These are phyloP conservation scores for Lycorma delicatula DNA, from an alignment of 1,140 invertebrate species.

Conservation along the genomic window DNA sequence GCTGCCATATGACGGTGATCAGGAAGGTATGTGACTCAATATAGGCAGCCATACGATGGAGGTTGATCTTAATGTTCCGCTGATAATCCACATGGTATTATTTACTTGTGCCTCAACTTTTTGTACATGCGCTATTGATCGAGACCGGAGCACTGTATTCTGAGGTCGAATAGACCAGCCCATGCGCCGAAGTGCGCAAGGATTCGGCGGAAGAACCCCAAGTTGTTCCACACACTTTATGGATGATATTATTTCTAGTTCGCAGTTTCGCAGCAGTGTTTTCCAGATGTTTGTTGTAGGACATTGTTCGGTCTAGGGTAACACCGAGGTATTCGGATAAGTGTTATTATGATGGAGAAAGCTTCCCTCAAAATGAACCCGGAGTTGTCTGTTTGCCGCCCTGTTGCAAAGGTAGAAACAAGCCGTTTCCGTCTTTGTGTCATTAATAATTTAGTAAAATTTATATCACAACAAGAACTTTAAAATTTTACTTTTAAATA, in stretches of 20 bases:
- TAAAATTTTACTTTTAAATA: too few species aligned
- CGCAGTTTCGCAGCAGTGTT: constrained; percentile 8
- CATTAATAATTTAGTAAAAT: too few species aligned
- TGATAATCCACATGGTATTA: constrained; percentile 4
- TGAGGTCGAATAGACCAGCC: constrained; percentile 15
- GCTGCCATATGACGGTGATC: too few species aligned
- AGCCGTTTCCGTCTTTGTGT: too few species aligned
- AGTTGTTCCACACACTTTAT: neutral
- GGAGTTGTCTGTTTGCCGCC: too few species aligned
- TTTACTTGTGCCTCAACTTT: neutral
- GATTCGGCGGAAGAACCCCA: constrained; percentile 6
- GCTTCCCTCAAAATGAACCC: too few species aligned
- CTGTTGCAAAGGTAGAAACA: too few species aligned
- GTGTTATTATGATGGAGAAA: too few species aligned
- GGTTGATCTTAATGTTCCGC: constrained; percentile 14
- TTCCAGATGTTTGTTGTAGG: constrained; percentile 12
- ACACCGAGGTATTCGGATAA: constrained; percentile 16
- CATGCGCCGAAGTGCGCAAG: constrained; percentile 3
- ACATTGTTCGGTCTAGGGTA: constrained; percentile 10
- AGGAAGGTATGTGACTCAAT: too few species aligned
- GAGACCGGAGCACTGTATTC: constrained; percentile 16
- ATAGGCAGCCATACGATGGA: constrained; percentile 7
- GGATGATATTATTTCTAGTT: constrained; percentile 14
- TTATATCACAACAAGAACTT: too few species aligned
- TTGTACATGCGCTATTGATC: neutral